These are phyloP conservation scores for Ostrea denselamellosa DNA, from an alignment of 1,140 invertebrate genomes.

Conservation along the genomic window DNA sequence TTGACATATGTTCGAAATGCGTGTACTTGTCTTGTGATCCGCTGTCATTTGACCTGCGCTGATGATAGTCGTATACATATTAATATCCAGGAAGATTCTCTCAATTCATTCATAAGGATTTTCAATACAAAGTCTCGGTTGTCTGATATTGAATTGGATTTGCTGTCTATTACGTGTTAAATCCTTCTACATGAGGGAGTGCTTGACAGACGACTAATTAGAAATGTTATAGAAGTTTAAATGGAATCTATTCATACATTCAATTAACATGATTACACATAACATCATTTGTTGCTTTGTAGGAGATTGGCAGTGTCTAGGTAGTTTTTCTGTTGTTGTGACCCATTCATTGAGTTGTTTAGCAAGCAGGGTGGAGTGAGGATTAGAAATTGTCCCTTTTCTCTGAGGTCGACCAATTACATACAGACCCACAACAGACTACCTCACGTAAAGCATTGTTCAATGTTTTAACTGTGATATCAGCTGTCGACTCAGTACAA, in stretches of 20 bases:
- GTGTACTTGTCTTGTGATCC: not conserved
- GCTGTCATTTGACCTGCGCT: not conserved
- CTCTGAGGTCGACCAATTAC: not conserved
- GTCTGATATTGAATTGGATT: not conserved
- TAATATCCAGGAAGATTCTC: not conserved
- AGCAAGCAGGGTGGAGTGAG: not conserved
- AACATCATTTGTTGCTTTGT: not conserved
- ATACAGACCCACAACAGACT: not conserved
- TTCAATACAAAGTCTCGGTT: not conserved
- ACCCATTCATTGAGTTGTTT: not conserved
- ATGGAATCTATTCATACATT: conserved; percentile 6
- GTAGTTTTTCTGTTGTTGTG: not conserved
- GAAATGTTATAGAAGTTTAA: not conserved
- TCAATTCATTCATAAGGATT: not conserved
- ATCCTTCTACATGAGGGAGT: not conserved
- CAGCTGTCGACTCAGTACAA: not conserved
- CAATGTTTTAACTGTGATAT: not conserved
- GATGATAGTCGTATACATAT: not conserved
- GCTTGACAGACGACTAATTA: conserved; percentile 11
- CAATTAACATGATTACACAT: conserved; percentile 10
- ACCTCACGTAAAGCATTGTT: not conserved
- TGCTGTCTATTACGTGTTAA: not conserved
- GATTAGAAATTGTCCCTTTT: not conserved
- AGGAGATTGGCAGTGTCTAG: not conserved
- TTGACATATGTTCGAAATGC: not conserved